Evolutionary conservation across 2,888 invertebrate genomes (phyloP), one percentile per base, ranked within the genome.

Genomic region (Neoaliturus tenellus): DNA sequence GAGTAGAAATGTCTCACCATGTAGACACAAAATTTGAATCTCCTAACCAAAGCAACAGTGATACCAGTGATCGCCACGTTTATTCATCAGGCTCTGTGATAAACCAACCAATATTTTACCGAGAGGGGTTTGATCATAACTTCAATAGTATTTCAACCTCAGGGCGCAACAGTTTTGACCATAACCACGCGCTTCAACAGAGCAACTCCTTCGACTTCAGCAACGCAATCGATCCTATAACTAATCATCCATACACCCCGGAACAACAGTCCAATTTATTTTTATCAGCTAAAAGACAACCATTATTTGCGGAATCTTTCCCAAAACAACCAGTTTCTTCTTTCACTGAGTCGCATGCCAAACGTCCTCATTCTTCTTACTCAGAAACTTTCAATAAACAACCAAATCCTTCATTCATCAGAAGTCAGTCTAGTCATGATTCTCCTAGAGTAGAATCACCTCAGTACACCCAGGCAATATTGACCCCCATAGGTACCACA

Each of bases 161-260:
- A 71, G 89, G 78, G 58, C 86, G 83, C 48, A 85, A 28, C 0
- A 89, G 89, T 82, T 92, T 92, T 78, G 91, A 92, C 87, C 92
- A 92, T 81, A 89, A 89, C 0, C 90, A 89, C 0, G 91, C 92
- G 8, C 86, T 92, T 6, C 91, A 90, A 0, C 90, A 89, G 51
- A 91, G 91, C 83, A 91, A 91, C 87, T 90, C 91, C 0, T 92
- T 92, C 85, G 92, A 92, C 86, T 89, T 91, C 78, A 90, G 90
- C 0, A 91, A 92, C 84, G 91, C 90, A 17, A 82, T 86, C 23
- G 82, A 84, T 48, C 78, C 84, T 17, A 33, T 14, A 4, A 55
- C 78, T 3, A 23, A 55, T 28, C 5, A 51, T 48, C 55, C 28
- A 6, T 78, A 55, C 78, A 33, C 78, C 4, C 1, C 33, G 4